These are phyloP conservation scores for Acanthiza pusilla DNA, from an alignment of 2,797 vertebrate species.

Conservation along the genomic window DNA sequence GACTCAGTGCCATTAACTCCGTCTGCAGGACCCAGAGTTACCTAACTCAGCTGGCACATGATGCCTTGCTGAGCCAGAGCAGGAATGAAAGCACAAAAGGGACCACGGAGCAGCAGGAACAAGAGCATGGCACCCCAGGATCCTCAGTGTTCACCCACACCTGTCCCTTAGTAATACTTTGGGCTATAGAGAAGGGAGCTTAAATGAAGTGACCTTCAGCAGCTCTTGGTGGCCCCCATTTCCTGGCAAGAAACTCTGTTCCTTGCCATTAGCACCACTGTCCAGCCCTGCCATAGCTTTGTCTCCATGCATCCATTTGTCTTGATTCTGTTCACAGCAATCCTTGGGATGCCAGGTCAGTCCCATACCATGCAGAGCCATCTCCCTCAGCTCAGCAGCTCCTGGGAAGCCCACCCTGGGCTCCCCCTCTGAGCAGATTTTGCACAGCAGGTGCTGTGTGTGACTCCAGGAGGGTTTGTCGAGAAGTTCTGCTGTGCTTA, in stretches of 20 bases:
- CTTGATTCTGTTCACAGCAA: background rate
- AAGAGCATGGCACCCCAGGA: fast-evolving
- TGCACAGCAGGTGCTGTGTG: background rate
- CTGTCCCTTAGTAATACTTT: background rate
- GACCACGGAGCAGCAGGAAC: background rate
- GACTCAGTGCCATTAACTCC: fast-evolving
- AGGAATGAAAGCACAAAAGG: background rate
- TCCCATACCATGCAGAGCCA: fast-evolving
- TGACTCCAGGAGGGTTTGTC: background rate
- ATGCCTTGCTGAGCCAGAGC: fast-evolving
- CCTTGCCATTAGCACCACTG: background rate
- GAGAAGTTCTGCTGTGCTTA: background rate
- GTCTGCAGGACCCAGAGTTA: background rate
- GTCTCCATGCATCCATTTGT: background rate
- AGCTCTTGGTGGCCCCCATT: background rate
- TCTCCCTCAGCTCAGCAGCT: background rate
- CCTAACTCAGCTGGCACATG: fast-evolving
- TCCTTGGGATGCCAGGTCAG: background rate
- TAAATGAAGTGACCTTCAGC: background rate
- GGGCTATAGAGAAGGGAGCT: background rate
- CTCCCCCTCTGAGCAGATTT: background rate
- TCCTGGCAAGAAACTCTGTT: background rate
- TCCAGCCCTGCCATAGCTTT: background rate
- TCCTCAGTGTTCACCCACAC: background rate
- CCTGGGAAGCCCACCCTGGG: background rate